Percentiles rank a stretch among this genome's conserved stretches.
Conservation (phyloP, 2,888 invertebrate species). For the Cataglyphis cursor region DNA sequence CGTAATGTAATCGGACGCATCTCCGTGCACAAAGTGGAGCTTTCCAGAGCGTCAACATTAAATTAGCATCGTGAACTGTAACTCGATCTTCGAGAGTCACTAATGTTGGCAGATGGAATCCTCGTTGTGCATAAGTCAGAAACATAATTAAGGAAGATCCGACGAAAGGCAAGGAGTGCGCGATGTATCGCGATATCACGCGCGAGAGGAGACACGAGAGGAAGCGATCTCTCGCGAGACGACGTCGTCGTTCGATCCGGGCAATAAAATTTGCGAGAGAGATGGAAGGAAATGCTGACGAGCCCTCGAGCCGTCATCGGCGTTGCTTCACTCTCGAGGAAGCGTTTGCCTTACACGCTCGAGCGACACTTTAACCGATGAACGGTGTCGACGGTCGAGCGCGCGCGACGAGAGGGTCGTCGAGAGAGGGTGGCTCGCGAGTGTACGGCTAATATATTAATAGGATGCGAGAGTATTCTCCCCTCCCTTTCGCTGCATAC, state of each 20-base stretch:
- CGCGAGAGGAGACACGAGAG: background rate
- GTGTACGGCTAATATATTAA: conserved; percentile 78
- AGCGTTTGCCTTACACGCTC: conserved; percentile 4
- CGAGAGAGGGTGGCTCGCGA: conserved; percentile 53
- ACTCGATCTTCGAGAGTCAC: conserved; percentile 51
- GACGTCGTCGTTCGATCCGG: conserved; percentile 58
- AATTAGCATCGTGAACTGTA: conserved; percentile 57
- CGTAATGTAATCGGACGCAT: conserved; percentile 39
- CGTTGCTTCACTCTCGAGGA: conserved; percentile 13
- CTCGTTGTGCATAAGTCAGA: conserved; percentile 56
- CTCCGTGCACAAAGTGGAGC: conserved; percentile 41
- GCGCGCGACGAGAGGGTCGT: conserved; percentile 51
- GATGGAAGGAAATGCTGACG: conserved; percentile 31
- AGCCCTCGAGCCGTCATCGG: conserved; percentile 30
- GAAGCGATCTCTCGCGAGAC: conserved; percentile 38
- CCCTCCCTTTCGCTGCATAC: background rate
- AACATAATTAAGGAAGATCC: conserved; percentile 61
- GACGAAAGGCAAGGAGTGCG: conserved; percentile 5
- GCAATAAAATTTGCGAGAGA: conserved; percentile 66
- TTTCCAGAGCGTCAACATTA: conserved; percentile 49
- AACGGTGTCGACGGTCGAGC: conserved; percentile 69
- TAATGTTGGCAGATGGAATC: conserved; percentile 48
- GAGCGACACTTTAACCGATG: conserved; percentile 45
- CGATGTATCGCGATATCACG: conserved; percentile 4
- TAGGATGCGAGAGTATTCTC: conserved; percentile 77